Evolutionary conservation across 2,888 invertebrate species (phyloP).

Genomic region (Scaptomyza cyrtandrae): DNA sequence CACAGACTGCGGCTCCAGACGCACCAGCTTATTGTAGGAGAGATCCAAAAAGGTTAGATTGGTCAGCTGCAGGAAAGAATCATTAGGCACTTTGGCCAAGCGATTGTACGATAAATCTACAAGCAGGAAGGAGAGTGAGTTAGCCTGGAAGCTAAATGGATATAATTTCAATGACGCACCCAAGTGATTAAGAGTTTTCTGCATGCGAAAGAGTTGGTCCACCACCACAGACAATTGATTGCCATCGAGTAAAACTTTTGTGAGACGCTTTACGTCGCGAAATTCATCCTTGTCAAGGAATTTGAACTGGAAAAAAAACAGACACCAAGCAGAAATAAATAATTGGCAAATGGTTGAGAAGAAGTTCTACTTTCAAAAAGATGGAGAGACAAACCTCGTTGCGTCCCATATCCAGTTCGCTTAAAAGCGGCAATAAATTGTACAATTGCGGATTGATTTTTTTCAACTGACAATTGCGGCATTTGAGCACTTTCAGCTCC

Average conservation of each 20-base stretch:
- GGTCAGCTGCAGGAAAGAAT: constrained; percentile 90
- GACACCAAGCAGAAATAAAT: constrained; percentile 30
- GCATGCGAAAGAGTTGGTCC: constrained; percentile 88
- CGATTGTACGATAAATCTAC: constrained; percentile 89
- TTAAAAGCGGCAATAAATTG: constrained; percentile 89
- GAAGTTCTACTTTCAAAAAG: constrained; percentile 5
- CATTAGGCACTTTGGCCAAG: constrained; percentile 90
- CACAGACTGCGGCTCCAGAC: constrained; percentile 87
- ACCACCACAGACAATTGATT: constrained; percentile 91
- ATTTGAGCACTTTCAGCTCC: constrained; percentile 89
- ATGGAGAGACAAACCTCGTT: constrained; percentile 86
- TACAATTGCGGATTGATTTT: constrained; percentile 92
- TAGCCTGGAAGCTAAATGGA: constrained; percentile 23
- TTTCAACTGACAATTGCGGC: constrained; percentile 89
- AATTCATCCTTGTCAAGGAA: constrained; percentile 90
- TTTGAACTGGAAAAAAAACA: constrained; percentile 86
- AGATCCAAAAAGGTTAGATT: constrained; percentile 89
- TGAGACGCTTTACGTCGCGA: constrained; percentile 88
- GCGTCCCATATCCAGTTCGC: constrained; percentile 90
- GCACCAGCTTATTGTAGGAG: constrained; percentile 90
- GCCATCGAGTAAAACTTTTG: constrained; percentile 89
- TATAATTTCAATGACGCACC: constrained; percentile 73
- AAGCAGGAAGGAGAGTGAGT: constrained; percentile 15
- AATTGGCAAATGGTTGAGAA: constrained; percentile 57
- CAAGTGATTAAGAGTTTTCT: constrained; percentile 83